Evolutionary conservation across 2,797 vertebrate genomes (phyloP).

Genomic region (Gymnocypris eckloni): DNA sequence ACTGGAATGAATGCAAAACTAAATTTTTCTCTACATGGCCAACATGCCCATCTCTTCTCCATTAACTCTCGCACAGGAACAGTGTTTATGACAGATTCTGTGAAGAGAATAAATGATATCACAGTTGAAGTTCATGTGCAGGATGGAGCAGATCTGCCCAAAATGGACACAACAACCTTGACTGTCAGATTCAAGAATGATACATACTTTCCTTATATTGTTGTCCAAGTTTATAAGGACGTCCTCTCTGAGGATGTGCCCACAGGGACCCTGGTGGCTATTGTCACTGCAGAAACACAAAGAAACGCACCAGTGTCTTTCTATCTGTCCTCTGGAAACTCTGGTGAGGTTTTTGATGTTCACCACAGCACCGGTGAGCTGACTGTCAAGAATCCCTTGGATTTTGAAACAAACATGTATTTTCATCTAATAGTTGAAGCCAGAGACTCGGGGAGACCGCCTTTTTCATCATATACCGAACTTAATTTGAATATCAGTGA

Average conservation of each 20-base stretch:
- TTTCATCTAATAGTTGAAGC: constrained; percentile 78
- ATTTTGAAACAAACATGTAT: constrained; percentile 76
- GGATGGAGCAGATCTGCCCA: constrained; percentile 73
- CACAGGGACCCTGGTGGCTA: constrained; percentile 69
- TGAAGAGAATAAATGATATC: constrained; percentile 67
- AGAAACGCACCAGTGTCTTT: constrained; percentile 73
- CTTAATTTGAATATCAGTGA: constrained; percentile 75
- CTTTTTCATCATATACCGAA: constrained; percentile 78
- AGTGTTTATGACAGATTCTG: constrained; percentile 61
- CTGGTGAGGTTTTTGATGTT: constrained; percentile 74
- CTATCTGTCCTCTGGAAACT: constrained; percentile 78
- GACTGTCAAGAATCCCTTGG: constrained; percentile 72
- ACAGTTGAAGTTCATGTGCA: constrained; percentile 72
- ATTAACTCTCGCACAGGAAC: constrained; percentile 73
- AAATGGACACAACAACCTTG: constrained; percentile 75
- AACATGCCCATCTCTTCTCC: constrained; percentile 70
- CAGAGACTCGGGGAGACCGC: constrained; percentile 79
- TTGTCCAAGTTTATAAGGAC: constrained; percentile 63
- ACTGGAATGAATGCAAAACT: constrained; percentile 76
- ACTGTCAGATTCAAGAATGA: constrained; percentile 75
- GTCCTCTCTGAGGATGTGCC: constrained; percentile 72
- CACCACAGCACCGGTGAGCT: constrained; percentile 71
- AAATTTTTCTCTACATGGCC: constrained; percentile 75
- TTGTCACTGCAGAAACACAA: constrained; percentile 65
- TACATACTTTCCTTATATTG: constrained; percentile 75